These are phyloP conservation scores for Halcyon chelicuti DNA, from an alignment of 2,797 vertebrate genomes.

Conservation along the genomic window DNA sequence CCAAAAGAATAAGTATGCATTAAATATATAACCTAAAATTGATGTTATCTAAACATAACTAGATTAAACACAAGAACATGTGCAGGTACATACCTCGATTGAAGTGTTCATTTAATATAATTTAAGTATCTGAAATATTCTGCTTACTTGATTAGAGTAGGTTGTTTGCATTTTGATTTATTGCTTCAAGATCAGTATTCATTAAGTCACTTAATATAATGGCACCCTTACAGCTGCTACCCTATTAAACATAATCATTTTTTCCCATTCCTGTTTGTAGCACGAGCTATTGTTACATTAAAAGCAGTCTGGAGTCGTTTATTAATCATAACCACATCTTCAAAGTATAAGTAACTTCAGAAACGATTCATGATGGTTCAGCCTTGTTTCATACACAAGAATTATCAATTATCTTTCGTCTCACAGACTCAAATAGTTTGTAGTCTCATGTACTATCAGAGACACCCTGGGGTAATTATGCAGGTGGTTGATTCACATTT, in stretches of 20 bases:
- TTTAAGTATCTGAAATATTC: slow-evolving; percentile 65
- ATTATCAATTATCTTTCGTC: background rate
- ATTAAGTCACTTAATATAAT: slow-evolving; percentile 77
- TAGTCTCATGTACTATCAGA: background rate
- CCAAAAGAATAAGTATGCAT: background rate
- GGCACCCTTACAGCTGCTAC: slow-evolving; percentile 52
- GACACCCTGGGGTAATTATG: background rate
- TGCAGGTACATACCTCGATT: slow-evolving; percentile 62
- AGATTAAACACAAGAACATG: slow-evolving; percentile 51
- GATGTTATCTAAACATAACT: background rate
- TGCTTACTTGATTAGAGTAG: slow-evolving; percentile 75
- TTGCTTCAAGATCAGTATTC: slow-evolving; percentile 74
- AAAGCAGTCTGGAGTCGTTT: slow-evolving; percentile 7
- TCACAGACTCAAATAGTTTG: background rate
- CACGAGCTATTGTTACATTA: background rate
- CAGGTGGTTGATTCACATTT: background rate
- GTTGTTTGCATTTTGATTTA: slow-evolving; percentile 80
- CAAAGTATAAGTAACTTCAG: slow-evolving; percentile 1
- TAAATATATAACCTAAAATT: background rate
- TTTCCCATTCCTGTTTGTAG: slow-evolving; percentile 40
- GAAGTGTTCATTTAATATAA: slow-evolving; percentile 70
- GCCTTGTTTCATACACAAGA: background rate
- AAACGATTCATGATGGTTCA: background rate
- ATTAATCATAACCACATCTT: slow-evolving; percentile 29
- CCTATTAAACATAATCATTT: slow-evolving; percentile 35